Evolutionary conservation across 2,888 invertebrate species (phyloP).

Genomic region (Congeria kusceri): DNA sequence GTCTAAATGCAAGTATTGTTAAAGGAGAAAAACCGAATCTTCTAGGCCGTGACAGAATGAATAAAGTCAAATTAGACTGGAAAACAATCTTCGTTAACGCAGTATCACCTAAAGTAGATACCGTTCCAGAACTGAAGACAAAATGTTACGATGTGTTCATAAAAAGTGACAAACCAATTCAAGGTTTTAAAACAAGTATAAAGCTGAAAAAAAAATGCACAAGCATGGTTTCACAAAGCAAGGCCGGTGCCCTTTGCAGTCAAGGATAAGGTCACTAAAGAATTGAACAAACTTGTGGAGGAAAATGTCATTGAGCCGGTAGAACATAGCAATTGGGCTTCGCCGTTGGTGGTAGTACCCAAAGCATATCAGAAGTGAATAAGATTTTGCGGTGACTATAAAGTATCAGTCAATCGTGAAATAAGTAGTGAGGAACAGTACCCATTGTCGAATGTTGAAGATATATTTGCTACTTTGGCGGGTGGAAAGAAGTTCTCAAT

Average conservation of each 20-base stretch:
- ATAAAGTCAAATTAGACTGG: background rate
- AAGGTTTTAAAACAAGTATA: conserved; percentile 7
- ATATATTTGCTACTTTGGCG: conserved; percentile 56
- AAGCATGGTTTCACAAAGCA: too few relatives aligned
- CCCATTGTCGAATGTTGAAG: too few relatives aligned
- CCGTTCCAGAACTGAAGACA: too few relatives aligned
- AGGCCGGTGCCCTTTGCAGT: conserved; percentile 40
- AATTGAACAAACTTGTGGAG: conserved; percentile 31
- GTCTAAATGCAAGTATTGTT: conserved; percentile 1
- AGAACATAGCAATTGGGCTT: too few relatives aligned
- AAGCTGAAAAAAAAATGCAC: conserved; percentile 26
- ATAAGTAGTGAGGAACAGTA: conserved; percentile 72
- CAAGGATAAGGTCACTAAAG: conserved; percentile 32
- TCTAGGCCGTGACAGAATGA: conserved; percentile 18
- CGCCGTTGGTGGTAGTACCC: conserved; percentile 62
- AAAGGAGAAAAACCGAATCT: conserved; percentile 12
- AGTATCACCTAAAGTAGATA: too few relatives aligned
- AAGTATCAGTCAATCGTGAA: conserved; percentile 68
- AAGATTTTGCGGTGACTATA: too few relatives aligned
- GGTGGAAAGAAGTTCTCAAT: conserved; percentile 59
- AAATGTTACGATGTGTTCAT: background rate
- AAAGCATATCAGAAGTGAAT: conserved; percentile 52
- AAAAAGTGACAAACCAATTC: conserved; percentile 13
- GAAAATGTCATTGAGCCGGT: conserved; percentile 26
- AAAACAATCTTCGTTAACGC: too few relatives aligned